Conservation (phyloP, 1,140 invertebrate genomes). For the Caenorhabditis latens region DNA sequence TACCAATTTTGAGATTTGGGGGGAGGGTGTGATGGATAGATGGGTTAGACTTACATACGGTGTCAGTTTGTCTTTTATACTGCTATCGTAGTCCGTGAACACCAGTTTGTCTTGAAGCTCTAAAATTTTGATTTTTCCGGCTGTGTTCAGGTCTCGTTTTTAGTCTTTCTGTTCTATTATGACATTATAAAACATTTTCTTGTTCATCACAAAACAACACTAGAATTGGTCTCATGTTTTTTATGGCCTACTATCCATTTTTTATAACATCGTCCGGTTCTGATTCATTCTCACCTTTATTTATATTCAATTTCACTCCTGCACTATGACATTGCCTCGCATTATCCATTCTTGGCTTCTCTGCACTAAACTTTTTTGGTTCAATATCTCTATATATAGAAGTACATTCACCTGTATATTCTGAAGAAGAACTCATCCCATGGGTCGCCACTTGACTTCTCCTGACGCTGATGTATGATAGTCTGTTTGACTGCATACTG, state of each 20-base stretch:
- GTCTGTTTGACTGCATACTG: constrained; percentile 44
- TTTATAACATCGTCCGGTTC: too few species aligned
- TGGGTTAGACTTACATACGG: constrained; percentile 33
- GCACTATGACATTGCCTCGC: not conserved
- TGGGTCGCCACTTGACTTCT: constrained; percentile 16
- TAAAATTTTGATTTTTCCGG: not conserved
- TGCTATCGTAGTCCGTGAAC: constrained; percentile 35
- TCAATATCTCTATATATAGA: too few species aligned
- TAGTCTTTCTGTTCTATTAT: not conserved
- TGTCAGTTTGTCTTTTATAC: constrained; percentile 39
- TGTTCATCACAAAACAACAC: too few species aligned
- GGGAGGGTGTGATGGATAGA: not conserved
- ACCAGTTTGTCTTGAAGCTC: constrained; percentile 19
- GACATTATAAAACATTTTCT: not conserved
- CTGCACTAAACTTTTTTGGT: not conserved
- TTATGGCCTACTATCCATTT: too few species aligned
- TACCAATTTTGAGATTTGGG: not conserved
- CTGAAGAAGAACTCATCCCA: constrained; percentile 41
- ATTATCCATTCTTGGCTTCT: not conserved
- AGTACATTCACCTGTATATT: constrained; percentile 1
- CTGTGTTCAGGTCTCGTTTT: too few species aligned
- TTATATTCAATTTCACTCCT: constrained; percentile 20
- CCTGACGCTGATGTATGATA: constrained; percentile 15
- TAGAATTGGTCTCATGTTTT: too few species aligned
- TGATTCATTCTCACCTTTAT: not conserved